Base-by-base conservation (phyloP, 2,888 invertebrate genomes). In the Brenthis ino region DNA sequence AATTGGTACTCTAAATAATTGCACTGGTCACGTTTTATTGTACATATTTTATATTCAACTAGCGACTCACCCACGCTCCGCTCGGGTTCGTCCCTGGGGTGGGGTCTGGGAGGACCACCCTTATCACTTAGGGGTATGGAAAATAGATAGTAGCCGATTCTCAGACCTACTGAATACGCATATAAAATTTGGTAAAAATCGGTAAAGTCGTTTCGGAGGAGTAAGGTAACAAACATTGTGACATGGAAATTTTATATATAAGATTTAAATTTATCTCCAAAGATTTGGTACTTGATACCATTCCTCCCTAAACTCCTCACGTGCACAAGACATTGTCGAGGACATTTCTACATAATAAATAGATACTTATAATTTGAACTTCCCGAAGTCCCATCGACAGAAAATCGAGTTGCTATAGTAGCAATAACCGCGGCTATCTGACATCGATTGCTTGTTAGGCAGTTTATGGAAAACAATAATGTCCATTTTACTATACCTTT, bases 381-480 rank as follows among this genome's bases (percentile, higher is more conserved):
- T 55, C 50, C 48, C 20, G 28, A 43, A 67, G 48, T 61, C 2
- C 24, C 60, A 60, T 66, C 66, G 67, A 61, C 67, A 56, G 33
- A 37, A 28, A 57, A 65, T 72, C 72, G 69, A 69, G 69, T 69
- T 68, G 47, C 69, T 12, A 50, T 70, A 64, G 72, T 72, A 64
- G 58, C 65, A 24, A 50, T 54, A 55, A 64, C 48, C 60, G 53
- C 63, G 65, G 33, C 69, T 69, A 72, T 70, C 72, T 37, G 66
- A 73, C 66, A 70, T 69, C 73, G 65, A 73, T 72, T 64, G 70
- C 71, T 73, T 72, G 75, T 71, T 73, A 72, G 69, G 67, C 71
- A 69, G 70, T 74, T 75, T 75, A 76, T 75, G 71, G 72, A 50
- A 61, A 70, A 72, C 75, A 74, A 68, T 76, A 75, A 74, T 74